These are phyloP conservation scores for Slavum lentiscoides DNA, from an alignment of 2,888 invertebrate species.

Conservation along the genomic window DNA sequence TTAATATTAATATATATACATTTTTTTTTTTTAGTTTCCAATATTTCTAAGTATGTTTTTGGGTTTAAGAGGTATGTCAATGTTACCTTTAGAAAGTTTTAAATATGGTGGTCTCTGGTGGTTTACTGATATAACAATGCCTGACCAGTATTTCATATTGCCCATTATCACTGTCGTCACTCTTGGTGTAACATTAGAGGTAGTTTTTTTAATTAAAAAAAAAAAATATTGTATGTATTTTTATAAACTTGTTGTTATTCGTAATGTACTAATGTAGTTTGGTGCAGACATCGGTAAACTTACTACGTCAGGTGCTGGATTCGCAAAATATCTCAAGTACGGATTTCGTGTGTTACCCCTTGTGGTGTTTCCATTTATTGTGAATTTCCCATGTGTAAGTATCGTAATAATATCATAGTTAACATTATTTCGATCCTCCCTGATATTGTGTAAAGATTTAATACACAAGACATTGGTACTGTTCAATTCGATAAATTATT, in stretches of 20 bases:
- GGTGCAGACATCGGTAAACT: slow-evolving; percentile 71
- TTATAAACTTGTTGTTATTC: neutral
- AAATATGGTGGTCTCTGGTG: slow-evolving; percentile 85
- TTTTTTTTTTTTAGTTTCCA: slow-evolving; percentile 67
- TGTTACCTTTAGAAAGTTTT: slow-evolving; percentile 88
- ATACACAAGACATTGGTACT: too few species aligned
- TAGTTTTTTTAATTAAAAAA: slow-evolving; percentile 57
- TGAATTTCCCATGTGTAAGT: slow-evolving; percentile 80
- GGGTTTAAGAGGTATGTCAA: slow-evolving; percentile 84
- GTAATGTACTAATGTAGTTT: slow-evolving; percentile 62
- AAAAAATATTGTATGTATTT: neutral
- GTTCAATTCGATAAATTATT: too few species aligned
- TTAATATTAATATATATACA: neutral
- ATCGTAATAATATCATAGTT: neutral
- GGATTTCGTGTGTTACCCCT: slow-evolving; percentile 76
- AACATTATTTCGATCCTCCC: too few species aligned
- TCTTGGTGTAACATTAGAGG: slow-evolving; percentile 79
- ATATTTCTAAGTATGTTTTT: slow-evolving; percentile 91
- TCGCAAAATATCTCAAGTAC: slow-evolving; percentile 74
- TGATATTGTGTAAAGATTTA: too few species aligned
- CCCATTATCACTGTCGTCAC: slow-evolving; percentile 85
- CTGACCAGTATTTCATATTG: slow-evolving; percentile 86
- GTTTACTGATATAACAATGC: slow-evolving; percentile 88
- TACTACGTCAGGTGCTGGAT: slow-evolving; percentile 67
- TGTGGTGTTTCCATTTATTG: slow-evolving; percentile 79